A percentile compares a stretch with the other conserved stretches of the same genome.
These are phyloP conservation scores for Escarpia spicata DNA, from an alignment of 2,888 invertebrate genomes.

Conservation along the genomic window DNA sequence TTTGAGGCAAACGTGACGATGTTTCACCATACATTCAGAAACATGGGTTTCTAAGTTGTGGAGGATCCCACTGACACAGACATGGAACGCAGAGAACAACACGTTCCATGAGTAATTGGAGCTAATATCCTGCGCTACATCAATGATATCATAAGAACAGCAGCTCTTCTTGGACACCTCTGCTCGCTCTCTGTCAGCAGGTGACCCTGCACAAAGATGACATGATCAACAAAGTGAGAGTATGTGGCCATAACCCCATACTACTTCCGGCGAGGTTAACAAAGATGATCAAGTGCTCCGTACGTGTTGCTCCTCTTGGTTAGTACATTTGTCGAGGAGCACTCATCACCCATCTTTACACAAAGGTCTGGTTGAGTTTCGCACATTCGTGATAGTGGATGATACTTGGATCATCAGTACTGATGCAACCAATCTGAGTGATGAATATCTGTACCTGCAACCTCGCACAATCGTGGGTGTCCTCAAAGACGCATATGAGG, in stretches of 20 bases:
- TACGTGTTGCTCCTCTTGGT: background rate
- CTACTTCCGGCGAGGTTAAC: background rate
- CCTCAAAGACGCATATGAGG: too few species aligned
- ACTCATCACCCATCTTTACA: too few species aligned
- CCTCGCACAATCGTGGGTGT: too few species aligned
- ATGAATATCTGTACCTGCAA: too few species aligned
- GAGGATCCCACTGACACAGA: slow-evolving; percentile 24
- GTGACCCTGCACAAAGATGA: background rate
- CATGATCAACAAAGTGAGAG: background rate
- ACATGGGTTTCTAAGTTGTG: slow-evolving; percentile 19
- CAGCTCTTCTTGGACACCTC: background rate
- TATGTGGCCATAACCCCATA: background rate
- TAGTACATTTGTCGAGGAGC: background rate
- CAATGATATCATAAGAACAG: slow-evolving; percentile 14
- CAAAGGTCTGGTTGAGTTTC: too few species aligned
- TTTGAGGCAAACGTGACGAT: background rate
- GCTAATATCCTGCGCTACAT: slow-evolving; percentile 29
- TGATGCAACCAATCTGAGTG: too few species aligned
- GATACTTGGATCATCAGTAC: too few species aligned
- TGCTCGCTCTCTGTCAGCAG: background rate
- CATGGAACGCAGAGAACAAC: slow-evolving; percentile 20
- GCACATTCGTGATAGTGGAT: too few species aligned
- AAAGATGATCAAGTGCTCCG: background rate
- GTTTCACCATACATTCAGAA: background rate
- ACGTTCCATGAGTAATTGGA: slow-evolving; percentile 34